These are phyloP conservation scores for Steinernema hermaphroditum DNA, from an alignment of 2,888 invertebrate genomes.

Conservation along the genomic window DNA sequence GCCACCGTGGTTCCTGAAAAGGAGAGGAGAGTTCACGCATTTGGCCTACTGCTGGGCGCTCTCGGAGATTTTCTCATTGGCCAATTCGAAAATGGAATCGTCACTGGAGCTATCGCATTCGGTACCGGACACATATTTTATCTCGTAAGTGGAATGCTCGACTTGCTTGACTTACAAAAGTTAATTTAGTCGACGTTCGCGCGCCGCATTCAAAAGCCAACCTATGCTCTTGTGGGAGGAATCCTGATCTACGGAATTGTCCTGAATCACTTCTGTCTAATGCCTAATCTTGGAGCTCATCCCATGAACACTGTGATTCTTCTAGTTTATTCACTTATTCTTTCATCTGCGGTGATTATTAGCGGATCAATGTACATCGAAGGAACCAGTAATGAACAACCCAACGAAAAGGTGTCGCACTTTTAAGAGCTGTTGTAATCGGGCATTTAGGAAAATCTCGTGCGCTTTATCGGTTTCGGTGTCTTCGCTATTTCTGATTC, in stretches of 20 bases:
- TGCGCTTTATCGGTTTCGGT: conserved; percentile 42
- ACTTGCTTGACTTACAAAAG: neutral
- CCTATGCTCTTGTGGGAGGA: conserved; percentile 15
- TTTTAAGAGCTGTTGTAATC: neutral
- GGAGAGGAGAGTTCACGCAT: conserved; percentile 40
- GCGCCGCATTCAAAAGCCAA: conserved; percentile 7
- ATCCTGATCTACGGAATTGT: conserved; percentile 32
- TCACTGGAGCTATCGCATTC: conserved; percentile 54
- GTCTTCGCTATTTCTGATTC: conserved; percentile 58
- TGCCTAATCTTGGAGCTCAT: conserved; percentile 33
- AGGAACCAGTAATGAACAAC: conserved; percentile 14
- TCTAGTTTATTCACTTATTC: conserved; percentile 36
- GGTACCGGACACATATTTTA: conserved; percentile 56
- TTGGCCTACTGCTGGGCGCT: conserved; percentile 50
- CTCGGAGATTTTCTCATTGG: conserved; percentile 58
- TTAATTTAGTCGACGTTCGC: conserved; percentile 32
- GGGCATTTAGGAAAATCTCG: conserved; percentile 34
- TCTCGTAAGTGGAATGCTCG: conserved; percentile 39
- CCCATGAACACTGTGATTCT: conserved; percentile 36
- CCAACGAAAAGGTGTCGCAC: conserved; percentile 18
- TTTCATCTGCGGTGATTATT: conserved; percentile 35
- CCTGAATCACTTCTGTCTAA: conserved; percentile 37
- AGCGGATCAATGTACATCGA: conserved; percentile 29
- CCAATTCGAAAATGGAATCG: conserved; percentile 47
- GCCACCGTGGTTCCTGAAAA: conserved; percentile 41